Percentiles rank a stretch among this genome's conserved stretches.
These are phyloP conservation scores for Alouatta palliata DNA, from an alignment of 2,113 vertebrate species.

Conservation along the genomic window DNA sequence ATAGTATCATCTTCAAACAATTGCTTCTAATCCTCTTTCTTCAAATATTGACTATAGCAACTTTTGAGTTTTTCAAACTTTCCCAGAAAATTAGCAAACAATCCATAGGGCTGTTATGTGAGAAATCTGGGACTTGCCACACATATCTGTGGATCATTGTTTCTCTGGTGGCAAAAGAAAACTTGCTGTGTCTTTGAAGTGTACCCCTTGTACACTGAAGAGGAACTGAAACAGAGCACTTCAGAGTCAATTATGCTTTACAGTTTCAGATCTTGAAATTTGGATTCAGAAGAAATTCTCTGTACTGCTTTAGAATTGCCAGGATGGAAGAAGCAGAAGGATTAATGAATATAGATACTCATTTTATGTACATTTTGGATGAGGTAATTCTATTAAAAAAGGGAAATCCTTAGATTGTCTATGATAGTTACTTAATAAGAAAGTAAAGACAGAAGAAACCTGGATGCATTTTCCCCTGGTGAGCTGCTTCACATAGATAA, in stretches of 20 bases:
- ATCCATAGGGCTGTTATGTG: neutral
- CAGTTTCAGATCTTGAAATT: conserved; percentile 51
- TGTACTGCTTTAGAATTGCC: neutral
- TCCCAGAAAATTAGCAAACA: neutral
- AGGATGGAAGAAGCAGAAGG: neutral
- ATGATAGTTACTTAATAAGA: neutral
- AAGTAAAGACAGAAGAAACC: neutral
- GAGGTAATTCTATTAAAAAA: neutral
- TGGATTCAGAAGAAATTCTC: neutral
- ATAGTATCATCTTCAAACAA: neutral
- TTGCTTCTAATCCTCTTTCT: neutral
- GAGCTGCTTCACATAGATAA: neutral
- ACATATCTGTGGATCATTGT: neutral
- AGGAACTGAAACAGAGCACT: conserved; percentile 63
- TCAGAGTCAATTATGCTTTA: conserved; percentile 4
- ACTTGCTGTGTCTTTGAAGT: no score
- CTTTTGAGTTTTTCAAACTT: conserved; percentile 26
- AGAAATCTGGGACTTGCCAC: neutral
- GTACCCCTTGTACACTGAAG: neutral
- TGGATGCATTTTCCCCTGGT: neutral
- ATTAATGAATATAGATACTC: neutral
- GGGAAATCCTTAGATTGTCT: neutral
- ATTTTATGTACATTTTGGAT: neutral
- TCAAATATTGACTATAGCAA: neutral
- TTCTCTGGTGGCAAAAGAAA: neutral